A percentile compares a stretch with the other conserved stretches of the same genome.
Conservation (phyloP, 2,888 invertebrate species). For the Drosophila paramelanica region DNA sequence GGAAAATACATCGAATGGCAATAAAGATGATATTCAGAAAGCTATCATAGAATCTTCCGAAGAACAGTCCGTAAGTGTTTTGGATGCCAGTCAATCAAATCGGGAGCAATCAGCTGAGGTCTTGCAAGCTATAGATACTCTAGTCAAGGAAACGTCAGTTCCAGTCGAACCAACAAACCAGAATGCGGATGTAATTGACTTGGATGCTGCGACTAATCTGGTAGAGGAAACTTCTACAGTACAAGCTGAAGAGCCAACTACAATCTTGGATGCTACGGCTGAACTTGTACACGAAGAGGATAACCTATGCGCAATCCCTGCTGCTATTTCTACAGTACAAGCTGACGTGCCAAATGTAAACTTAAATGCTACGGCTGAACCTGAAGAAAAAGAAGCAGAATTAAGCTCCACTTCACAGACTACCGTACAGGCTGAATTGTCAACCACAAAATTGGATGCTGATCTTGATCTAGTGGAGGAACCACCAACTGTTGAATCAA, state of each 20-base stretch:
- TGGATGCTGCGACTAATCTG: neutral
- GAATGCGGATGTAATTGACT: neutral
- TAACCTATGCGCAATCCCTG: no score
- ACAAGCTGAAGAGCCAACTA: neutral
- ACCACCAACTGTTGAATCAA: no score
- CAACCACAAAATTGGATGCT: neutral
- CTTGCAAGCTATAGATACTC: neutral
- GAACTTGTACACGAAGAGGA: neutral
- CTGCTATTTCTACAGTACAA: neutral
- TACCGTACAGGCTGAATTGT: neutral
- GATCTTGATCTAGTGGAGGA: no score
- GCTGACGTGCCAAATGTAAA: neutral
- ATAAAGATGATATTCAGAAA: neutral
- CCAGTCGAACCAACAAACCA: neutral
- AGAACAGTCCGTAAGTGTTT: neutral
- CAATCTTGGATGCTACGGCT: neutral
- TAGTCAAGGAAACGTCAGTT: neutral
- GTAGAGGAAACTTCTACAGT: neutral
- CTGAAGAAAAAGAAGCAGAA: neutral
- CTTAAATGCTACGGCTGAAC: neutral
- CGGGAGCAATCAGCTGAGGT: neutral
- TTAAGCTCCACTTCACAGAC: neutral
- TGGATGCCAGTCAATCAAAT: neutral
- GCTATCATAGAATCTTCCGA: neutral
- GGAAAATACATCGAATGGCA: neutral